Evolutionary conservation across 2,888 invertebrate genomes (phyloP), one percentile per base, ranked within the genome.

Genomic region (Ceriagrion tenellum): DNA sequence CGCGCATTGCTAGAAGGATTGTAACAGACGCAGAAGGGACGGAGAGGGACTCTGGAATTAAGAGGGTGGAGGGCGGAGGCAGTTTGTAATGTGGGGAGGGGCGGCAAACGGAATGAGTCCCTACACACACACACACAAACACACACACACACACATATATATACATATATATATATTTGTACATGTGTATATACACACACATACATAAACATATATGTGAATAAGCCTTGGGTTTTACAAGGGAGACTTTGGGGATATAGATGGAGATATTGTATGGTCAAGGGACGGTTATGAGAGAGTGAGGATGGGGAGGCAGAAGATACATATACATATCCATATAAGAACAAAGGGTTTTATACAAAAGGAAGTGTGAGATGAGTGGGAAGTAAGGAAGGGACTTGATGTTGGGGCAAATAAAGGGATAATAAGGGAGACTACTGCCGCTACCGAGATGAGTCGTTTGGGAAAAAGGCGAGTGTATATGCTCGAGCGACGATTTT

Each of bases 291-390:
- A 69, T 69, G 12, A 12, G 47, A 47, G 89, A 55, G 89, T 26
- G 89, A 55, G 47, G 40, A 16, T 8, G 63, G 81, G 81, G 30
- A 18, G 69, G 69, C 69, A 30, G n/a, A 26, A 69, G 26, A 69
- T 81, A 81, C 12, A n/a, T 81, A 6, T 30, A 81, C 2, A 81
- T 81, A 18, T 81, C n/a, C 35, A 81, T 81, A 93, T 93, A 93
- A 93, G 91, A 63, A 91, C 91, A 91, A 91, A 91, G 91, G 91
- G 18, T 16, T 63, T 40, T 40, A 18, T 23, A 93, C 63, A 47
- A 93, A 91, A 13, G 69, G 26, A 93, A 74, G 47, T 59, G 69
- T 20, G 59, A 35, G 20, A 59, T 23, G 55, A 26, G 91, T 26
- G 23, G 91, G 23, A 26, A 23, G n/a, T 26, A 59, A 40, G 56